Percentiles rank a stretch among this genome's conserved stretches.
phyloP scores from a whole-genome alignment of 2,113 vertebrate genomes.

The Pedetes capensis region DNA sequence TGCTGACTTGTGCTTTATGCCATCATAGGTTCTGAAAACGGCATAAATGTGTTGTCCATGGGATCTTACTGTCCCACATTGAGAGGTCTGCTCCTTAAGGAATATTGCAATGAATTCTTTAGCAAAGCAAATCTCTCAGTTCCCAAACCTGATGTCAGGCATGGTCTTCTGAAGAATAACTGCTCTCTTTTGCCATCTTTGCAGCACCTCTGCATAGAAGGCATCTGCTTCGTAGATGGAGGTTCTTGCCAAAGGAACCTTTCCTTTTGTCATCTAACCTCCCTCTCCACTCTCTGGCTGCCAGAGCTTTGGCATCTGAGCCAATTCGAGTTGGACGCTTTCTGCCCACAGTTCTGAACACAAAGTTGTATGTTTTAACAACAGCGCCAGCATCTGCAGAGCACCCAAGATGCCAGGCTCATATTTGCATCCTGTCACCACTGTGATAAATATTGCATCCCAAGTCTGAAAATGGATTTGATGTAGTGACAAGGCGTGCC shows the following conservation, averaged over 20 bases:
- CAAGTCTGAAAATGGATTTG: not conserved
- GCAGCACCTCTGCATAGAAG: not conserved
- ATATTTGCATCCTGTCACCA: not conserved
- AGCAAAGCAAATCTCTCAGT: not conserved
- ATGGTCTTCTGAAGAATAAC: not conserved
- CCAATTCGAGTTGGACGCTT: not conserved
- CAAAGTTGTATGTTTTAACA: slow-evolving; percentile 13
- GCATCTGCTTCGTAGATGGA: not conserved
- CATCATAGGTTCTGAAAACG: not conserved
- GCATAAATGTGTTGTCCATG: not conserved
- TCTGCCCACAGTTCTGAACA: not conserved
- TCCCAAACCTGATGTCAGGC: not conserved
- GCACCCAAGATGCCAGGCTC: not conserved
- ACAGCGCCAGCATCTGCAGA: not conserved
- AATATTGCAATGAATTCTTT: not conserved
- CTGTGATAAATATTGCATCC: slow-evolving; percentile 28
- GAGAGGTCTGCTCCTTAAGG: not conserved
- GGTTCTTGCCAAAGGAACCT: not conserved
- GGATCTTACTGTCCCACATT: not conserved
- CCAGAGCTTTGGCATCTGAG: not conserved
- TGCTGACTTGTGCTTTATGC: not conserved
- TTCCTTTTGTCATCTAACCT: not conserved
- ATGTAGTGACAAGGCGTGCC: not conserved
- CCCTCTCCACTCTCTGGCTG: not conserved
- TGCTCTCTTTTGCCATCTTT: not conserved